Evolutionary conservation across 35 echinoderm and acorn worm species (phyloP), one percentile per base, ranked within the genome.

Genomic region (Apostichopus californicus): DNA sequence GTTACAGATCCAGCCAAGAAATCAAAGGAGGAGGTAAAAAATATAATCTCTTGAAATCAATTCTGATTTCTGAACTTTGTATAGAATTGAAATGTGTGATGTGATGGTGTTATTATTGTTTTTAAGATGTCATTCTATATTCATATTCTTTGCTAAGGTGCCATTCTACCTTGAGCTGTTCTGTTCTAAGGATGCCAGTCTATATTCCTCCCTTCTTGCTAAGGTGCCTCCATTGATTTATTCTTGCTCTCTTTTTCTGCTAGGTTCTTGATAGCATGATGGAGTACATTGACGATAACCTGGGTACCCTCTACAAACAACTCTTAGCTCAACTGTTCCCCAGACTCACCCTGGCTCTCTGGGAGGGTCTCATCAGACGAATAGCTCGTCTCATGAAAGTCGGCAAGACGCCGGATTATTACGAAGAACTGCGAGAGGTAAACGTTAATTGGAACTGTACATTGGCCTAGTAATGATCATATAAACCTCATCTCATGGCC

Each of bases 271-370:
- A 99, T 72, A 79, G 92, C 3, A 90, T 99, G 71, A 78, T 99
- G 87, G 85, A 86, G 14, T 99, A 99, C 83, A 92, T 99, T 70
- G 97, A 99, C 55, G 59, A 93, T 15, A 96, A 99, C 59, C 88
- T 99, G 5, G 93, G 93, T 21, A 96, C 93, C 9, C 83, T 99
- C 23, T 99, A 99, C 93, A 99, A 99, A 86, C 95, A 96, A 63
- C 92, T 99, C 54, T 70, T 99, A 58, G 80, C 93, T 1, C 97
- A 96, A 78, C 96, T 99, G 55, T 99, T 94, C 58, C 97, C 97
- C 52, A 89, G 95, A 8, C 86, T 99, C 22, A 94, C 94, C 8
- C 78, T 96, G 80, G 97, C 94, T 34, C 55, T 99, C 80, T 99
- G 97, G 97, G 68, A 95, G 18, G 93, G 91, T 0, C 93, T 99